Base-by-base conservation (phyloP, 2,113 vertebrate species). In the Steatornis caripensis region DNA sequence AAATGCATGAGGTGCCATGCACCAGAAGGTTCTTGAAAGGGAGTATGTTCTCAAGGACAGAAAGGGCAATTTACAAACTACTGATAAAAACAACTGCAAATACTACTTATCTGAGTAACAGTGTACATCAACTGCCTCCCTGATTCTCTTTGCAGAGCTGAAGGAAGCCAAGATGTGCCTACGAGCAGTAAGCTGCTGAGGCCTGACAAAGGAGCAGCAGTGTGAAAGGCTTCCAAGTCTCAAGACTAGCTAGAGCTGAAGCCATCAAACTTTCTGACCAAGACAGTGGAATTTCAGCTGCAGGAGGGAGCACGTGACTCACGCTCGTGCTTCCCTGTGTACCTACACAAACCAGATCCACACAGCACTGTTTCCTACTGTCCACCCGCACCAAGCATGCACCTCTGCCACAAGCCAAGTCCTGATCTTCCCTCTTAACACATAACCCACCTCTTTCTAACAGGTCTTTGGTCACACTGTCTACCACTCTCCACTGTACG, bases 1-100 rank as follows among this genome's bases (percentile, higher is more conserved):
- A 78, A 88, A 97, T 65, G 92, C 77, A 96, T 6, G 32, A 97
- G 64, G 95, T 98, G 95, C 97, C 95, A 97, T 95, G 94, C 85
- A 90, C 93, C 90, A 90, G n/a, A 45, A 88, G 61, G 74, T 74
- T 94, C 87, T 75, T 79, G 15, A 83, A 87, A 53, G 14, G 23
- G 72, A 80, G 5, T 29, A 80, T 4, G 32, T 54, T 84, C 53
- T 85, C 22, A 39, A 62, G 85, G 65, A 69, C 7, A 61, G 41
- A 83, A 87, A 91, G 29, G 55, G 36, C n/a, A 76, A 58, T 60
- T 76, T 65, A 86, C 58, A 77, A 72, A 61, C 69, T 55, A 57
- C 48, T 64, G 34, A 75, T 21, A 48, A 90, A 95, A 85, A 27
- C 1, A 43, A 49, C 43, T 54, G 26, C 36, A 87, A 85, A 11